Conservation (phyloP, 2,113 vertebrate genomes). For the Chaetops frenatus region DNA sequence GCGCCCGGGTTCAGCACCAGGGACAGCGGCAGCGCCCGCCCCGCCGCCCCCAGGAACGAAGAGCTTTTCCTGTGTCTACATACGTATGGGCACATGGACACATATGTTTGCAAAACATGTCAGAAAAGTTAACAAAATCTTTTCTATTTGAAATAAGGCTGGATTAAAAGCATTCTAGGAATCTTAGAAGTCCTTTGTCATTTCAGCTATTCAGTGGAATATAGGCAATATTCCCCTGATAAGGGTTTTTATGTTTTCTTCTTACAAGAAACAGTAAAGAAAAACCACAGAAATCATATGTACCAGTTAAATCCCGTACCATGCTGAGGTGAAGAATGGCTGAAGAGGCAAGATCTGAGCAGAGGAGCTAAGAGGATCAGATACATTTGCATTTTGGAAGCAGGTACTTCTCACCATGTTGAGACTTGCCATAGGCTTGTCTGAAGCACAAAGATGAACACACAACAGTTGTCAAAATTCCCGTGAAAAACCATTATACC, state of each 20-base stretch:
- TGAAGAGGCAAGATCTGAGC: not conserved
- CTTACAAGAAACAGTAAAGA: not conserved
- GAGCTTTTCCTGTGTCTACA: fast-evolving
- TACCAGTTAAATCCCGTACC: not conserved
- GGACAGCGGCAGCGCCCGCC: not conserved
- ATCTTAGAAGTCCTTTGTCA: not conserved
- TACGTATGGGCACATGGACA: fast-evolving
- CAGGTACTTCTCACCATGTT: conserved; percentile 73
- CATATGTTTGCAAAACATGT: not conserved
- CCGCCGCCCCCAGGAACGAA: not conserved
- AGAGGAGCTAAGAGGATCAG: not conserved
- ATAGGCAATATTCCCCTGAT: not conserved
- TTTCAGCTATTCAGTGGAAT: not conserved
- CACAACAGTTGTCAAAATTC: not conserved
- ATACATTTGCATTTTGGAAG: not conserved
- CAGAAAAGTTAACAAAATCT: not conserved
- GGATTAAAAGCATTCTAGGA: not conserved
- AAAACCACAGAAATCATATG: not conserved
- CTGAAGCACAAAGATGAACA: not conserved
- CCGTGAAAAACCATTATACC: not conserved
- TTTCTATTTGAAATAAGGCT: not conserved
- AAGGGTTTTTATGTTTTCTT: not conserved
- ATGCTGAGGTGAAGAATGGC: not conserved
- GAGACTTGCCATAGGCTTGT: conserved; percentile 7
- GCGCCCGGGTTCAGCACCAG: not conserved